Conservation (phyloP, 2,797 vertebrate species). For the Ctenopoma multispine region DNA sequence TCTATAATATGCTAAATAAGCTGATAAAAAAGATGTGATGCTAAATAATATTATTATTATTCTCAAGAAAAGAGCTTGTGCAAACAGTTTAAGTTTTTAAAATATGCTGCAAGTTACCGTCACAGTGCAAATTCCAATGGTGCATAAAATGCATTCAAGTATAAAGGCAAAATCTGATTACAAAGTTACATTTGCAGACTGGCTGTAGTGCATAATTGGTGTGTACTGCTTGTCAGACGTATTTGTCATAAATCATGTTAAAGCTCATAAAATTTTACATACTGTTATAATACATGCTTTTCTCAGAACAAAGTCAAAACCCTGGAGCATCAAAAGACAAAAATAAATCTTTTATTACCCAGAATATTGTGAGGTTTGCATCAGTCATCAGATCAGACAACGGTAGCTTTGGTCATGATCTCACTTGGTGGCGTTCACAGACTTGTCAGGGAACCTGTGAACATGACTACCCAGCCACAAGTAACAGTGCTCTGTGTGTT, state of each 20-base stretch:
- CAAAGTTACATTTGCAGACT: constrained; percentile 12
- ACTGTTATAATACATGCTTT: background rate
- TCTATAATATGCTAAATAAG: background rate
- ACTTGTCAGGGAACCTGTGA: constrained; percentile 50
- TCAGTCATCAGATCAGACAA: constrained; percentile 28
- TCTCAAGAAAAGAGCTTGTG: background rate
- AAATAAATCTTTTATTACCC: constrained; percentile 2
- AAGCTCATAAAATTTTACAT: background rate
- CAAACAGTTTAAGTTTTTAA: background rate
- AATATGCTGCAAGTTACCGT: background rate
- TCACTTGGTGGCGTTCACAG: constrained; percentile 52
- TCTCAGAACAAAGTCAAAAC: constrained; percentile 5
- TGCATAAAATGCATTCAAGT: constrained; percentile 28
- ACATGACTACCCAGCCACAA: constrained; percentile 32
- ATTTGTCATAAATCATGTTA: background rate
- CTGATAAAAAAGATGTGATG: background rate
- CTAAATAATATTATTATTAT: no score
- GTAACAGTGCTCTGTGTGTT: constrained; percentile 19
- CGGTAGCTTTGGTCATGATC: constrained; percentile 23
- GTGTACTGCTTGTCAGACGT: background rate
- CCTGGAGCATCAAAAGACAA: background rate
- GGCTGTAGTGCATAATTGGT: background rate
- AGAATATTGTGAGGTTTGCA: constrained; percentile 38
- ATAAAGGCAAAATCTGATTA: constrained; percentile 22
- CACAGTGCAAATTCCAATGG: constrained; percentile 1